Evolutionary conservation across 2,888 invertebrate genomes (phyloP).

Genomic region (Melanargia galathea): DNA sequence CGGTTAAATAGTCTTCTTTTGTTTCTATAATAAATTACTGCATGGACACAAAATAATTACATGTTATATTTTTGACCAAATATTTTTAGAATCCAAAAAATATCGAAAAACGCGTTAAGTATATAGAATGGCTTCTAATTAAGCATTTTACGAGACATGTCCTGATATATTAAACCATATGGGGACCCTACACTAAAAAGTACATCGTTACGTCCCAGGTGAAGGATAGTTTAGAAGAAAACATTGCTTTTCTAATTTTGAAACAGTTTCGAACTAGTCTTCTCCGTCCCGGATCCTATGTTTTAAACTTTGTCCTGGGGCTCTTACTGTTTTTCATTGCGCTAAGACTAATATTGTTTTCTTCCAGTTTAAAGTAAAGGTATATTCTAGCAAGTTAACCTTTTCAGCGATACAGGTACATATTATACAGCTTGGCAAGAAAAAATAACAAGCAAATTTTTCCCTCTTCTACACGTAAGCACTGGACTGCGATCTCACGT

Average conservation of each 20-base stretch:
- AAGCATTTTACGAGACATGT: background rate
- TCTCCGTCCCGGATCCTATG: slow-evolving; percentile 23
- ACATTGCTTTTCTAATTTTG: slow-evolving; percentile 27
- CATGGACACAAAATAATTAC: too few species aligned
- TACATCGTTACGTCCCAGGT: slow-evolving; percentile 22
- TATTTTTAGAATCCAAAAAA: too few species aligned
- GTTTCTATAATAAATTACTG: too few species aligned
- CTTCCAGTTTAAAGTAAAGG: background rate
- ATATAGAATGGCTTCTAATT: too few species aligned
- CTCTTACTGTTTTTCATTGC: slow-evolving; percentile 16
- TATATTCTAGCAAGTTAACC: background rate
- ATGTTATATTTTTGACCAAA: too few species aligned
- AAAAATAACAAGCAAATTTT: too few species aligned
- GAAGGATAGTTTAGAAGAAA: slow-evolving; percentile 33
- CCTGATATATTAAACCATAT: background rate
- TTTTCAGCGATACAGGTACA: background rate
- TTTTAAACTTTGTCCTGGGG: slow-evolving; percentile 23
- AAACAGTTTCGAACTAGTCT: slow-evolving; percentile 25
- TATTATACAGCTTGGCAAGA: too few species aligned
- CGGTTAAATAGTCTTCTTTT: too few species aligned
- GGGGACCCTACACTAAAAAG: background rate
- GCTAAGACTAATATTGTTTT: slow-evolving; percentile 15
- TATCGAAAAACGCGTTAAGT: too few species aligned
- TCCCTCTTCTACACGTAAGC: too few species aligned
- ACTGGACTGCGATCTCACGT: too few species aligned